phyloP scores from a whole-genome alignment of 37 sponge, comb jelly and placozoan genomes.

The Cliona cf. orientalis region DNA sequence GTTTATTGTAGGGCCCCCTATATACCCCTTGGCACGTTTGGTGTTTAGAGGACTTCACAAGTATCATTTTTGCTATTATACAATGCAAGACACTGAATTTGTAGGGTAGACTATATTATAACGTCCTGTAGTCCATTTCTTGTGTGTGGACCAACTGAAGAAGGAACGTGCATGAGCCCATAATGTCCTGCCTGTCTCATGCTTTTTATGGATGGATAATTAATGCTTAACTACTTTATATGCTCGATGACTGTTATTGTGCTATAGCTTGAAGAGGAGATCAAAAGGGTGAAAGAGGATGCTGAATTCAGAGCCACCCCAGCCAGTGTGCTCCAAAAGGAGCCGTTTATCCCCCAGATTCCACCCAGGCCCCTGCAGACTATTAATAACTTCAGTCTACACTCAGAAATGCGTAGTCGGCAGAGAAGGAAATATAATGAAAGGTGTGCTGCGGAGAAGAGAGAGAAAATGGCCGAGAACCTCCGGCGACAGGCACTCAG shows the following conservation, averaged over 20 bases:
- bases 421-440: slow-evolving; percentile 58
- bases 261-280: slow-evolving; percentile 47
- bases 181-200: no score
- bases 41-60: no score
- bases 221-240: no score
- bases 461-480: slow-evolving; percentile 33
- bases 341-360: slow-evolving; percentile 59
- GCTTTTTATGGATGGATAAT: no score
- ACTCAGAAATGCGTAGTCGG: slow-evolving; percentile 65
- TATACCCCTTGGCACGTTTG: background rate
- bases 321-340: slow-evolving; percentile 30
- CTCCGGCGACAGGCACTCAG: slow-evolving; percentile 22
- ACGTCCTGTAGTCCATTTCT: no score
- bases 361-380: slow-evolving; percentile 46
- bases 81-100: no score
- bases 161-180: no score
- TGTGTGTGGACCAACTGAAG: no score
- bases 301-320: slow-evolving; percentile 67
- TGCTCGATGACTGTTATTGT: no score
- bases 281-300: slow-evolving; percentile 11
- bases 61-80: no score
- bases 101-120: no score
- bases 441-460: slow-evolving; percentile 4
- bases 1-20: no score
- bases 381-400: slow-evolving; percentile 41